These are phyloP conservation scores for Aphidius colemani DNA, from an alignment of 2,888 invertebrate species.

Conservation along the genomic window DNA sequence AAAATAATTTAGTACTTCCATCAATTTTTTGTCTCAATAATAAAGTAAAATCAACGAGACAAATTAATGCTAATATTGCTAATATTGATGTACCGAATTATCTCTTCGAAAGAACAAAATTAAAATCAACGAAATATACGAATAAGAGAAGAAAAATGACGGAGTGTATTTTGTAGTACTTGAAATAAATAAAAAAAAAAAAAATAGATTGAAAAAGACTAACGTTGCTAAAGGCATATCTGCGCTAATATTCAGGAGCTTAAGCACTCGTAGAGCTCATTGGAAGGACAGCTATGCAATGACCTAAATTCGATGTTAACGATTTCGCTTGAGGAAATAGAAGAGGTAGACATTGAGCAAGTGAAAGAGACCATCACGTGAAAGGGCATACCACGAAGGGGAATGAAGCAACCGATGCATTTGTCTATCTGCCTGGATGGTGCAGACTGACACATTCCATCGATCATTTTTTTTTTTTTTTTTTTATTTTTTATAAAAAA, in stretches of 20 bases:
- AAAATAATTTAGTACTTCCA: no score
- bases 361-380: not conserved
- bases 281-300: conserved; percentile 38
- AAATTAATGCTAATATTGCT: no score
- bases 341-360: not conserved
- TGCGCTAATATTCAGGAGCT: conserved; percentile 32
- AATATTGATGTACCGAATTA: no score
- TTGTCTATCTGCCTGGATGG: conserved; percentile 11
- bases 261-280: conserved; percentile 31
- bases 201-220: not conserved
- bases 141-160: not conserved
- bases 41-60: no score
- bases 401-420: no score
- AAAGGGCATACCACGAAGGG: no score
- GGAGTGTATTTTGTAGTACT: not conserved
- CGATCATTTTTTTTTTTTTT: conserved; percentile 17
- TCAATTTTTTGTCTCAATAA: no score
- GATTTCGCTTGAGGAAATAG: conserved; percentile 33
- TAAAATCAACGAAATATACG: conserved; percentile 1
- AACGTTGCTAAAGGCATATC: not conserved
- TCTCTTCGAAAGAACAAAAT: not conserved
- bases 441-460: conserved; percentile 41
- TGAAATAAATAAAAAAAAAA: not conserved
- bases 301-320: conserved; percentile 47
- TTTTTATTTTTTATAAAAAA: no score